Evolutionary conservation across 2,113 vertebrate species (phyloP).

Genomic region (Upupa epops): DNA sequence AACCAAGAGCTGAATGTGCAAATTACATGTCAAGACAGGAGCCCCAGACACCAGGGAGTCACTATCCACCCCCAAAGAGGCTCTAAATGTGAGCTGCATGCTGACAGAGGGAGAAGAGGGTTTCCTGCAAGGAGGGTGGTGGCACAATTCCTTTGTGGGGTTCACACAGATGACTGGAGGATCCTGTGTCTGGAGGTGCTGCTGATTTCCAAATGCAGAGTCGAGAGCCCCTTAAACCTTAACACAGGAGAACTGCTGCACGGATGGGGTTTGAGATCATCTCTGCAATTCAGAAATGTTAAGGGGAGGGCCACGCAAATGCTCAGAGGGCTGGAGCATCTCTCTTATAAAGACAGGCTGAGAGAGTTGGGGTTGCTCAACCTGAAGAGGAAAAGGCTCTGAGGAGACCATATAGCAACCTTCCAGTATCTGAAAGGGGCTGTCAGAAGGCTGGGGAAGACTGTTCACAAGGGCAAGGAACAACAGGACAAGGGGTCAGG

Average conservation of each 20-base stretch:
- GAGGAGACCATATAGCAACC: no score
- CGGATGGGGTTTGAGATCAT: neutral
- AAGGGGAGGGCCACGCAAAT: neutral
- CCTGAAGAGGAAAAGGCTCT: no score
- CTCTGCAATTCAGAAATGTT: neutral
- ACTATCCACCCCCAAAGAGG: neutral
- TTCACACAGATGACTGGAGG: neutral
- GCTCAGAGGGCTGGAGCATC: no score
- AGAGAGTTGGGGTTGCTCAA: no score
- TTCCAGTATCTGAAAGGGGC: no score
- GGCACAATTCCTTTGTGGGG: neutral
- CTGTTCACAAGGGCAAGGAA: no score
- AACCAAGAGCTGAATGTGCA: neutral
- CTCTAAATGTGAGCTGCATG: neutral
- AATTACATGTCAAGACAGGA: conserved; percentile 3
- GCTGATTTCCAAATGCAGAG: neutral
- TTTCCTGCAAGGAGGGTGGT: neutral
- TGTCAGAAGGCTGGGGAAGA: no score
- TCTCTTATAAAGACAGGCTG: no score
- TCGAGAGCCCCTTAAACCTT: neutral
- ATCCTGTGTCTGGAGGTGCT: neutral
- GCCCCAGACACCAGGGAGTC: neutral
- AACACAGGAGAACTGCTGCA: neutral
- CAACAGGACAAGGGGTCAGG: no score
- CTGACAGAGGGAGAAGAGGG: neutral